These are phyloP conservation scores for Clarias magur DNA, from an alignment of 2,113 vertebrate species.

Conservation along the genomic window DNA sequence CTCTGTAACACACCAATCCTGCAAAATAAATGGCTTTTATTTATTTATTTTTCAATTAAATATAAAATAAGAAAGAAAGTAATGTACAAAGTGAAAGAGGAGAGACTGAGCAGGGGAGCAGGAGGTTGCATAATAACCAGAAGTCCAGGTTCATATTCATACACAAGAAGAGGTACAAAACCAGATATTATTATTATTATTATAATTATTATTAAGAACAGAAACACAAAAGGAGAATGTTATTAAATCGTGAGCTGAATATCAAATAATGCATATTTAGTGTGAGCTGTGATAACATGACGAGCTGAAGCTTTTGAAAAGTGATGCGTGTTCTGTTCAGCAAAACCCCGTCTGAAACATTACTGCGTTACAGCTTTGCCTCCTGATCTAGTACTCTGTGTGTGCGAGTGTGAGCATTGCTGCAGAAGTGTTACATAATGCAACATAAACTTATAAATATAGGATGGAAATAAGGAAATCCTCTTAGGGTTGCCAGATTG, in stretches of 20 bases:
- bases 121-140: constrained; percentile 47
- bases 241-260: not conserved
- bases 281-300: not conserved
- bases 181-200: constrained; percentile 15
- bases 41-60: constrained; percentile 69
- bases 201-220: not conserved
- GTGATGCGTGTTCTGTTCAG: not conserved
- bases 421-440: not conserved
- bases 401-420: not conserved
- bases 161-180: constrained; percentile 10
- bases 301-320: not conserved
- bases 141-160: constrained; percentile 44
- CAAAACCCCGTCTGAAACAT: not conserved
- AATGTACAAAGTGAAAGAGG: constrained; percentile 69
- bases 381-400: not conserved
- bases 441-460: not conserved
- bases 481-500: not conserved
- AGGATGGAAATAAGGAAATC: not conserved
- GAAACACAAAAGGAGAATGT: constrained; percentile 20
- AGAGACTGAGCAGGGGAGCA: constrained; percentile 52
- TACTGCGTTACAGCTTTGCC: not conserved
- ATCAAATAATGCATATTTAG: not conserved
- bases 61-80: constrained; percentile 74
- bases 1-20: constrained; percentile 11
- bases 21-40: constrained; percentile 65